Evolutionary conservation across 1,140 invertebrate species (phyloP), one percentile per base, ranked within the genome.

Genomic region (Drosophila arizonae): DNA sequence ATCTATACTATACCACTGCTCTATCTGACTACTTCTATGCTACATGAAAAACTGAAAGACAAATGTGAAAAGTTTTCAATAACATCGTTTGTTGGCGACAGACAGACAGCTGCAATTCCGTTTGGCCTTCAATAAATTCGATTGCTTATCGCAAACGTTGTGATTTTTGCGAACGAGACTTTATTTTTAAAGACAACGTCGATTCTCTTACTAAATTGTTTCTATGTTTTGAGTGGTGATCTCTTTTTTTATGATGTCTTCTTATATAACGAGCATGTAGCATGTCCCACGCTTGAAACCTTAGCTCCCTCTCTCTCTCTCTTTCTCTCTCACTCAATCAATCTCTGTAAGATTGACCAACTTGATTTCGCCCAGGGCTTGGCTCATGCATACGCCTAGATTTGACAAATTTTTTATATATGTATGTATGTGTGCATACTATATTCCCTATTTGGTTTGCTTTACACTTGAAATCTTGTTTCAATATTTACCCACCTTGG

Each of bases 401-500:
- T 39, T 26, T 30, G 3, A 30, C 1, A 28, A 51, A 2, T 9
- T 5, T 11, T n/a, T n/a, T 6, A 4, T n/a, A 45, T 15, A n/a
- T 45, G 15, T 15, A 6, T 45, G 41, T n/a, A n/a, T 11, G 9
- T 1, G 6, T 45, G 43, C n/a, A n/a, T n/a, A n/a, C n/a, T 58
- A 15, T 26, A 57, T 9, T 33, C 13, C 26, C 9, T 30, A 52
- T 54, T 66, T 55, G 13, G 41, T 39, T 77, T 51, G 57, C 43
- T 64, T 71, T 67, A 74, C 55, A 81, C 75, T 68, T 51, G n/a
- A 56, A 58, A 64, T 77, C 39, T 45, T 62, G 61, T 55, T 71
- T 64, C 65, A 84, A 80, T 84, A 84, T 84, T 84, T 60, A 65
- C 77, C 30, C 70, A 72, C 41, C 57, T 61, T 46, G 63, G 36